Conservation (phyloP, 1,140 invertebrate genomes). For the Zophobas atratus region DNA sequence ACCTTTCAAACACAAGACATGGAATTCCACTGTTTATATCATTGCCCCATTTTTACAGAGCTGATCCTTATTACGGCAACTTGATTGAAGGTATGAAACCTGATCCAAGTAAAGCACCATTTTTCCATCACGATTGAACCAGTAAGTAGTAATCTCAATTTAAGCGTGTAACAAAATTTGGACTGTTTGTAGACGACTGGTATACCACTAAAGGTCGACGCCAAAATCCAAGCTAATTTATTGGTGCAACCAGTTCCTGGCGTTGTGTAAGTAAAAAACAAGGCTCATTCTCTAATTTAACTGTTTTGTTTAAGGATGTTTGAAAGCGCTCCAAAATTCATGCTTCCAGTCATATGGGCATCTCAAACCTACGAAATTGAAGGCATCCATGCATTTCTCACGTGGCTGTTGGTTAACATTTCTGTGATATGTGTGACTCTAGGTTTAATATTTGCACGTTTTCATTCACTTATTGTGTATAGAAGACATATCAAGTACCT, state of each 20-base stretch:
- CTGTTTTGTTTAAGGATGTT: no score
- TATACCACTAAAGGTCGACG: neutral
- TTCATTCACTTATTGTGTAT: no score
- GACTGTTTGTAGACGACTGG: neutral
- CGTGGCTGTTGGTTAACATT: no score
- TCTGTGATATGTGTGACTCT: no score
- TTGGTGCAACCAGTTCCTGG: neutral
- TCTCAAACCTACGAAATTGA: no score
- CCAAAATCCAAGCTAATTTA: neutral
- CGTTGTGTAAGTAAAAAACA: neutral
- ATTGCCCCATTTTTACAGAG: neutral
- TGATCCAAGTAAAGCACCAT: neutral
- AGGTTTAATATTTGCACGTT: no score
- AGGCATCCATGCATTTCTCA: no score
- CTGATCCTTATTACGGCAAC: neutral
- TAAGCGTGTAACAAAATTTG: neutral
- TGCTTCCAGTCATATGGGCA: no score
- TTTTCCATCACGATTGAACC: neutral
- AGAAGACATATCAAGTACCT: no score
- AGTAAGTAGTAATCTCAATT: neutral
- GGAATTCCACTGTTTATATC: neutral
- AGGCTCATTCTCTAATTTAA: neutral
- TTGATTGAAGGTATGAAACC: neutral
- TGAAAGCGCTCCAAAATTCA: no score
- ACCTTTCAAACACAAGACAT: neutral